phyloP scores from a whole-genome alignment of 1,140 invertebrate species.

The Eriocheir sinensis region DNA sequence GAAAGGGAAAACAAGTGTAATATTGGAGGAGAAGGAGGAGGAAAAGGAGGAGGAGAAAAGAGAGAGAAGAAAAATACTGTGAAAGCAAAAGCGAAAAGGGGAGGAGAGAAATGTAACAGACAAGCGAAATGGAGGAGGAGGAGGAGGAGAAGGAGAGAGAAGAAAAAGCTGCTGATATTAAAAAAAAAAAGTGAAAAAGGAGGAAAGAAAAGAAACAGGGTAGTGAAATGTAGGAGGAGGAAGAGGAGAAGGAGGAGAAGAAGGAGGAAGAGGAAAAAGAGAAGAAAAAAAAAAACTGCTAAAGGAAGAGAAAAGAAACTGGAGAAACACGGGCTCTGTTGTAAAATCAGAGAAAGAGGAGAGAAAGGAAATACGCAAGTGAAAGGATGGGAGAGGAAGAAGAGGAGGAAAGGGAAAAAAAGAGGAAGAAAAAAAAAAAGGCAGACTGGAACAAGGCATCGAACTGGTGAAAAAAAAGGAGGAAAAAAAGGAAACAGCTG shows the following conservation, averaged over 20 bases:
- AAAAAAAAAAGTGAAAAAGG: not conserved
- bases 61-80: not conserved
- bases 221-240: not conserved
- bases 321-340: constrained; percentile 58
- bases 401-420: not conserved
- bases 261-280: not conserved
- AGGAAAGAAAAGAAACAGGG: not conserved
- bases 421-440: constrained; percentile 42
- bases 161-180: not conserved
- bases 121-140: not conserved
- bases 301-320: constrained; percentile 42
- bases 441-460: not conserved
- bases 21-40: not conserved
- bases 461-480: not conserved
- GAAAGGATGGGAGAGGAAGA: not conserved
- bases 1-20: not conserved
- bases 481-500: not conserved
- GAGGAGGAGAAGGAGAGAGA: not conserved
- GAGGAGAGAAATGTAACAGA: not conserved
- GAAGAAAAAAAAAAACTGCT: constrained; percentile 40
- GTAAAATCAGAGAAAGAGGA: constrained; percentile 37
- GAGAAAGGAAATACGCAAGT: constrained; percentile 36
- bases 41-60: not conserved
- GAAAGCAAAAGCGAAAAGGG: not conserved
- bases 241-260: not conserved